phyloP scores from a whole-genome alignment of 1,140 invertebrate genomes.

The Drosophila nannoptera region DNA sequence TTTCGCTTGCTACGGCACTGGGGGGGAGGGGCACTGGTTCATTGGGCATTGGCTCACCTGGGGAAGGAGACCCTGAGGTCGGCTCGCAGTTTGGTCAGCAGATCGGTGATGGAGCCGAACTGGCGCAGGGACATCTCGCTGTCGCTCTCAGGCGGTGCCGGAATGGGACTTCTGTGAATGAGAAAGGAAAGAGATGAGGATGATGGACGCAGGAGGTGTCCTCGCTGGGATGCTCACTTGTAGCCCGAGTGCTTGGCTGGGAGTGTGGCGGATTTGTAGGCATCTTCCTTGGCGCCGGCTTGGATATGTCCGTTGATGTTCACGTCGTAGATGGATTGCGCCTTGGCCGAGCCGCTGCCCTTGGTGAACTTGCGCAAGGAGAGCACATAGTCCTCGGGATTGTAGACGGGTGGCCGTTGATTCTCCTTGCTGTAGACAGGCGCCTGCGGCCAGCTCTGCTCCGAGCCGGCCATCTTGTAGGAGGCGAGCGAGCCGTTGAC shows the following conservation, averaged over 20 bases:
- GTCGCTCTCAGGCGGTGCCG: slow-evolving; percentile 81
- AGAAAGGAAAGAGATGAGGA: too few species aligned
- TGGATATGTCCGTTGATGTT: slow-evolving; percentile 32
- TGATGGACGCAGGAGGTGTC: neutral
- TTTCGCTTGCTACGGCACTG: neutral
- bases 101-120: slow-evolving; percentile 90
- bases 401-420: slow-evolving; percentile 90
- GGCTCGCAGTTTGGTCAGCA: slow-evolving; percentile 91
- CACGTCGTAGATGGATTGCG: slow-evolving; percentile 74
- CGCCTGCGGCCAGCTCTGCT: slow-evolving; percentile 75
- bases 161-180: slow-evolving; percentile 79
- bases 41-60: slow-evolving; percentile 82
- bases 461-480: slow-evolving; percentile 75
- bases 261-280: slow-evolving; percentile 61
- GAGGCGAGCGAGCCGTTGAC: slow-evolving; percentile 73
- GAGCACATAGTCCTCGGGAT: slow-evolving; percentile 89
- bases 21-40: too few species aligned
- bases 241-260: slow-evolving; percentile 75
- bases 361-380: slow-evolving; percentile 88
- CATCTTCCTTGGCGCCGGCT: slow-evolving; percentile 43
- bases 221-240: slow-evolving; percentile 53
- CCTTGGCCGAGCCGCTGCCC: slow-evolving; percentile 63
- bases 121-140: slow-evolving; percentile 92
- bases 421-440: slow-evolving; percentile 82
- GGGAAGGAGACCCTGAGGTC: slow-evolving; percentile 92